Evolutionary conservation across 2,113 vertebrate species (phyloP), one percentile per base, ranked within the genome.

Genomic region (Neofelis nebulosa): DNA sequence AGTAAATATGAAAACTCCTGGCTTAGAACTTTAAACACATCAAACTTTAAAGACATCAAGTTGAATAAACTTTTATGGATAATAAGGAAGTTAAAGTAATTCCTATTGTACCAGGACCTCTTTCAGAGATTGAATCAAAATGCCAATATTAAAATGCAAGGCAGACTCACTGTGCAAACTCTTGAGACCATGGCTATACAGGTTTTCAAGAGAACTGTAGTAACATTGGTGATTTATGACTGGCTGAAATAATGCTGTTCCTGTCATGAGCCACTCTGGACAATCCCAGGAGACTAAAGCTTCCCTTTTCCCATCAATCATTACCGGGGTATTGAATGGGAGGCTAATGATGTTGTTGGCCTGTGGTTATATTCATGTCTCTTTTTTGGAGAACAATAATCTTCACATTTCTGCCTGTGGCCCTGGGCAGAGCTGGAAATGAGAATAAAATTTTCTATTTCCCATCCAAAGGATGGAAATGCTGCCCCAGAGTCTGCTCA

Each of bases 261-360:
- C n/a, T 96, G 68, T 97, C 79, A 79, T 45, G 52, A 96, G 21
- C 61, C 48, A 87, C 66, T 89, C 68, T 71, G 68, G 61, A 90
- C n/a, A n/a, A 27, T 92, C 82, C 73, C 78, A 92, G 86, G 73
- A 91, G 92, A 79, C 57, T 41, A 57, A 48, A 83, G 27, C 63
- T 90, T 94, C 74, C 66, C 38, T 57, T 76, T 95, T 50, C 21
- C 48, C 83, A 95, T 96, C 74, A 87, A 5, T 97, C 95, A 96
- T 79, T 78, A 69, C 48, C 87, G 4, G 10, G 92, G 79, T 68
- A 97, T 96, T 94, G 97, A 96, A 89, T 96, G 95, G 80, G 87
- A 97, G 61, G 81, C 90, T 97, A 93, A 96, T 93, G 91, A 87
- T 88, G 27, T 63, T 91, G 63, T 81, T 98, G 95, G 94, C 95